phyloP scores from a whole-genome alignment of 2,797 vertebrate genomes.

The Synaphobranchus kaupii region DNA sequence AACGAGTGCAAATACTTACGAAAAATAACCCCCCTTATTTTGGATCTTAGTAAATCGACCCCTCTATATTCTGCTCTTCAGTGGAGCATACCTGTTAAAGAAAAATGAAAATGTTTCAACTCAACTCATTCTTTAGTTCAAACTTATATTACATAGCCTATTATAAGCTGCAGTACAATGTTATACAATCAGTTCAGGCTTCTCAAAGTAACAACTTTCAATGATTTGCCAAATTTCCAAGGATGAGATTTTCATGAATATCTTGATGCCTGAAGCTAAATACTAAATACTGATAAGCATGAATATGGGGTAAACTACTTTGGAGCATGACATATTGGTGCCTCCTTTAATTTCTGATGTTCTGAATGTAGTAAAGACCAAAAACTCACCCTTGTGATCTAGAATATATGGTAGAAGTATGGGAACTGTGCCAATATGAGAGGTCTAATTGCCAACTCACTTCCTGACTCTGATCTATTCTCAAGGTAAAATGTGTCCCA shows the following conservation, averaged over 20 bases:
- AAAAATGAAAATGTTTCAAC: no score
- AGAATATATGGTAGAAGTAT: constrained; percentile 13
- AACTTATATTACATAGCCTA: no score
- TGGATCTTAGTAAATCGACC: no score
- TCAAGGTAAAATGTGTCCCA: not conserved
- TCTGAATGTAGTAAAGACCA: not conserved
- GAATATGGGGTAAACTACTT: not conserved
- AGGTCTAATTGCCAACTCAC: constrained; percentile 23
- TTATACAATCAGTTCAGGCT: not conserved
- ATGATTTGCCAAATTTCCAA: not conserved
- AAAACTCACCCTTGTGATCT: constrained; percentile 12
- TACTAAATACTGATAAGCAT: not conserved
- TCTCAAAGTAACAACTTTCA: not conserved
- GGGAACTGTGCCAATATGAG: not conserved
- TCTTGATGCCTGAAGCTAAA: not conserved
- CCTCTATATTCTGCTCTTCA: no score
- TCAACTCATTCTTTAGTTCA: no score
- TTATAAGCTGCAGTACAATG: no score
- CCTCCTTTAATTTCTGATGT: no score
- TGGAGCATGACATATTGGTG: not conserved
- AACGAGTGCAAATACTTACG: no score
- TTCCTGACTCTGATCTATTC: constrained; percentile 1
- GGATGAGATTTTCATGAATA: not conserved
- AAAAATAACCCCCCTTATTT: no score
- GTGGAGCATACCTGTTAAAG: no score